Conservation (phyloP, 53 echinoderm and acorn worm genomes). For the Crossaster papposus region DNA sequence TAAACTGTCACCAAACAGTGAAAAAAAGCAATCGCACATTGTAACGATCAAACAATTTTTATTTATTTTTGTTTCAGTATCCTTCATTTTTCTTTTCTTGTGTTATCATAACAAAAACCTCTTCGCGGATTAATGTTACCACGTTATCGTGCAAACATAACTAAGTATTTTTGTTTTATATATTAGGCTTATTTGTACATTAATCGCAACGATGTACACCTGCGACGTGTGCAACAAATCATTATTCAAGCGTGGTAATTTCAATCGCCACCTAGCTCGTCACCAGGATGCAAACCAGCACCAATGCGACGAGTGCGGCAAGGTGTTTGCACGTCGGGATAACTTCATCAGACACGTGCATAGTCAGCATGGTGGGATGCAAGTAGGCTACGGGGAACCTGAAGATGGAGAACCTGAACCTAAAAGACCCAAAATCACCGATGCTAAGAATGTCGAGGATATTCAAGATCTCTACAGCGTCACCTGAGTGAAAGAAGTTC, state of each 20-base stretch:
- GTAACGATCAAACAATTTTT: too few relatives aligned
- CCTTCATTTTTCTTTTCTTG: too few relatives aligned
- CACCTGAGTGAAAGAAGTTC: conserved; percentile 12
- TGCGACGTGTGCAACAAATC: conserved; percentile 30
- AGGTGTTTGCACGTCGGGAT: conserved; percentile 57
- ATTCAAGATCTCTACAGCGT: conserved; percentile 6
- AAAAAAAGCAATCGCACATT: too few relatives aligned
- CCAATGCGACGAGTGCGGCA: conserved; percentile 42
- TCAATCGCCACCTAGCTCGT: conserved; percentile 43
- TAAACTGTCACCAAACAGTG: too few relatives aligned
- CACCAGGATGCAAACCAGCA: conserved; percentile 40
- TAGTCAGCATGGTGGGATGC: not conserved
- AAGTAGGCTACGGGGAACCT: not conserved
- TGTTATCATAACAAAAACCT: too few relatives aligned
- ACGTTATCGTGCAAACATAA: too few relatives aligned
- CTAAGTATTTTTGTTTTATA: too few relatives aligned
- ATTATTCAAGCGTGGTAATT: conserved; percentile 14
- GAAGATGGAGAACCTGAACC: not conserved
- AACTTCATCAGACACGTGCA: conserved; percentile 16
- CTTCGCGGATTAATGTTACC: too few relatives aligned
- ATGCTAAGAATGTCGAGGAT: not conserved
- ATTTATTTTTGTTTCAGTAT: too few relatives aligned
- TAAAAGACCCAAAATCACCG: not conserved
- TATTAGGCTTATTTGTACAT: too few relatives aligned
- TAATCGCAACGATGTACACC: conserved; percentile 5